Evolutionary conservation across 2,888 invertebrate species (phyloP).

Genomic region (Nomada fucata): DNA sequence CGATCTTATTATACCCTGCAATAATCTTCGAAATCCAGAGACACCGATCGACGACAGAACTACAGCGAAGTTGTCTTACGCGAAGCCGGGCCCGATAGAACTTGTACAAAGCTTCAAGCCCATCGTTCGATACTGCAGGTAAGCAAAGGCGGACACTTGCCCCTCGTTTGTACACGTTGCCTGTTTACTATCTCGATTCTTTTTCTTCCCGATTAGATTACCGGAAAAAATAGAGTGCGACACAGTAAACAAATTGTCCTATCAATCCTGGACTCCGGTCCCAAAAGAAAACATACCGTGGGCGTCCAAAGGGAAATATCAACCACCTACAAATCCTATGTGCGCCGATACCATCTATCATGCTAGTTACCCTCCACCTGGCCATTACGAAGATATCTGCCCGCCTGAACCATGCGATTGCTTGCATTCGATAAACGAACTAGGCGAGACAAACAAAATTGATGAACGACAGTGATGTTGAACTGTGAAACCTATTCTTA

Average conservation of each 20-base stretch:
- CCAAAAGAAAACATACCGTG: constrained; percentile 78
- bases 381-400: constrained; percentile 75
- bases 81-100: constrained; percentile 74
- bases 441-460: background rate
- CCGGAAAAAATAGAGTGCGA: constrained; percentile 77
- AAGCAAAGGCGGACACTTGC: background rate
- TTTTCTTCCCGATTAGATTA: constrained; percentile 66
- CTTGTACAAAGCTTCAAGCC: constrained; percentile 80
- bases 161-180: no score
- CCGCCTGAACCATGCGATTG: constrained; percentile 33
- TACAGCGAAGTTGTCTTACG: constrained; percentile 78
- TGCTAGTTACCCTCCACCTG: constrained; percentile 81
- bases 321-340: constrained; percentile 76
- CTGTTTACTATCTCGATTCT: background rate
- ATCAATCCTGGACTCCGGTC: constrained; percentile 75
- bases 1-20: constrained; percentile 76
- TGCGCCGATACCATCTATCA: constrained; percentile 78
- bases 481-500: background rate
- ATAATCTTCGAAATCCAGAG: constrained; percentile 76
- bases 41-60: constrained; percentile 79
- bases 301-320: constrained; percentile 75
- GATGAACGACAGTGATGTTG: background rate
- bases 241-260: constrained; percentile 82
- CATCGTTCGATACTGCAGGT: constrained; percentile 73
- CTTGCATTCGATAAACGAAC: background rate